Conservation (phyloP, 2,888 invertebrate genomes). For the Nineta flava region DNA sequence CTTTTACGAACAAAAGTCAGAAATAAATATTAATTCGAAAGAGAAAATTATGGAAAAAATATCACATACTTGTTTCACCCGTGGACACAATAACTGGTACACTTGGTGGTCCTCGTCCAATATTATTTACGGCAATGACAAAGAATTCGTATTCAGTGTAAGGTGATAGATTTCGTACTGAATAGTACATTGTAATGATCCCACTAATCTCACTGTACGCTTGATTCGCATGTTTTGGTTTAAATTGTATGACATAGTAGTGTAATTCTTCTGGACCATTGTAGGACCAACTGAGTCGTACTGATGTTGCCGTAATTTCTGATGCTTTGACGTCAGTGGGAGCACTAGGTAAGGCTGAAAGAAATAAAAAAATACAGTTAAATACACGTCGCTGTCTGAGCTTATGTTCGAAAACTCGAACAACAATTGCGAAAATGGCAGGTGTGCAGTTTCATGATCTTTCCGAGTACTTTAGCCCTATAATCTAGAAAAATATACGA, state of each 20-base stretch:
- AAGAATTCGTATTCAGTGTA: constrained; percentile 95
- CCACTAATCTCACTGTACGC: constrained; percentile 87
- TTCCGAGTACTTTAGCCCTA: no score
- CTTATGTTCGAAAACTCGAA: no score
- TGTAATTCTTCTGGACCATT: constrained; percentile 78
- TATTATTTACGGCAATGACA: constrained; percentile 87
- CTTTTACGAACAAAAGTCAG: not conserved
- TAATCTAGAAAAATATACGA: no score
- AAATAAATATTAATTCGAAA: not conserved
- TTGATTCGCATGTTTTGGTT: constrained; percentile 84
- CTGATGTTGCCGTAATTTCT: constrained; percentile 86
- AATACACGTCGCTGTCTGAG: no score
- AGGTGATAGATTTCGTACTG: constrained; percentile 76
- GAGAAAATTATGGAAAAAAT: not conserved
- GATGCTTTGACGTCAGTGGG: constrained; percentile 82
- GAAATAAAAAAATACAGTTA: constrained; percentile 24
- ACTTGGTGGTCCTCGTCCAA: constrained; percentile 83
- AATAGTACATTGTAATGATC: constrained; percentile 84
- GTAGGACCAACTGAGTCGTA: constrained; percentile 86
- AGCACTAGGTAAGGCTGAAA: constrained; percentile 73
- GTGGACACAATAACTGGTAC: constrained; percentile 82
- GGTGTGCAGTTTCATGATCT: no score
- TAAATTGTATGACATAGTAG: constrained; percentile 93
- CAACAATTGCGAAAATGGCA: no score
- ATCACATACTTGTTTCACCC: constrained; percentile 80